Evolutionary conservation across 2,888 invertebrate genomes (phyloP), one percentile per base, ranked within the genome.

Genomic region (Achlya flavicornis): DNA sequence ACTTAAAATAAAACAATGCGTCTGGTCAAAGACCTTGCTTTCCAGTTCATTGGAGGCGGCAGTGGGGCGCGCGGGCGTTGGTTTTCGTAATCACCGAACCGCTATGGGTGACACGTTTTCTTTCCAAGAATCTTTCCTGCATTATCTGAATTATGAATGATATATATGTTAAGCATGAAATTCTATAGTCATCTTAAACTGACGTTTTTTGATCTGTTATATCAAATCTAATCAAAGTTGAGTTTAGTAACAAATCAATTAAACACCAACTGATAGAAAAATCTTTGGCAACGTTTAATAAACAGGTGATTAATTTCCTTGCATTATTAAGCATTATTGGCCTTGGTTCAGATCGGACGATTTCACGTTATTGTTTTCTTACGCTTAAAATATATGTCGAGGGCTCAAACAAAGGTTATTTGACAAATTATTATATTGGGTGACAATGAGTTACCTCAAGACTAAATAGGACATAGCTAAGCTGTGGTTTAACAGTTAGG

Each of bases 361-460:
- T 93, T 93, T 92, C 93, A 91, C 93, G 91, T 89, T 83, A 88
- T 91, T 92, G 91, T 92, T 92, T 90, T 90, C 88, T 89, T 87
- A 86, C 80, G 82, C 78, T 82, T 72, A 85, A 91, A 93, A 93
- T 92, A 92, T 93, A 82, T 93, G 93, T 93, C 93, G 93, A 93
- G 93, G 93, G 93, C 93, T 92, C 68, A 64, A 77, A 64, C 82
- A 88, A 89, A 92, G 92, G 92, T 91, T 92, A 89, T 38, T 69
- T 72, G 66, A 65, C 68, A 69, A 78, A 84, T 80, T 76, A 87
- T 85, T 85, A 79, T 80, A 72, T 78, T 80, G 75, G 78, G 73
- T 80, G 79, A 71, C 76, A 73, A 70, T 78, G 70, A 72, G 3
- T 77, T 75, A 78, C 70, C 77, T 71, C 77, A 70, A 66, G 68